These are phyloP conservation scores for Mirza zaza DNA, from an alignment of 2,113 vertebrate genomes.

Conservation along the genomic window DNA sequence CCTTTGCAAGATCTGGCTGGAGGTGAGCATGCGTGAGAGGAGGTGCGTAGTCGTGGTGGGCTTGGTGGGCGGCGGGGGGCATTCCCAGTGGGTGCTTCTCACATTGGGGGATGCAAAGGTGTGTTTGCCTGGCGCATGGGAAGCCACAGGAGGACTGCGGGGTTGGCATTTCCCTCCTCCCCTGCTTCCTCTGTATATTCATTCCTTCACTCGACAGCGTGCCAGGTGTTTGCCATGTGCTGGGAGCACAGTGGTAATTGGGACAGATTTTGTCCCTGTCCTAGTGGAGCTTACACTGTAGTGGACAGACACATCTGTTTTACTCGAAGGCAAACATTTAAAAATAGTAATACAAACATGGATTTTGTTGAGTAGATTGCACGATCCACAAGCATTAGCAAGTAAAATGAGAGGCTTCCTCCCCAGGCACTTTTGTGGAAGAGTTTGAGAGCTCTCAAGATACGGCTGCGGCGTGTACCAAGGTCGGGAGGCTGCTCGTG, in stretches of 20 bases:
- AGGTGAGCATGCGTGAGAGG: neutral
- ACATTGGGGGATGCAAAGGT: fast-evolving
- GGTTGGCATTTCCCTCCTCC: neutral
- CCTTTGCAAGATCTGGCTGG: neutral
- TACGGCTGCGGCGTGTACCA: fast-evolving
- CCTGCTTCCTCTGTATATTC: neutral
- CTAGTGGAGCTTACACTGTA: fast-evolving
- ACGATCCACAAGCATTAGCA: neutral
- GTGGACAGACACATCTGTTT: neutral
- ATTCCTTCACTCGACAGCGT: neutral
- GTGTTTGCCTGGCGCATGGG: neutral
- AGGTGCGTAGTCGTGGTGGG: neutral
- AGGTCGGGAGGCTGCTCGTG: neutral
- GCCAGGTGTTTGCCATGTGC: neutral
- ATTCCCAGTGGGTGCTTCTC: neutral
- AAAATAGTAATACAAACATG: neutral
- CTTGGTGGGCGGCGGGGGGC: neutral
- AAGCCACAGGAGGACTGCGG: too few species aligned
- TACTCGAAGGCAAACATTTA: neutral
- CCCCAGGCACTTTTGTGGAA: neutral
- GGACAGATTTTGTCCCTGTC: neutral
- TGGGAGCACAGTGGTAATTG: neutral
- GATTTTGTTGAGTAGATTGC: neutral
- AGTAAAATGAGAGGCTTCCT: neutral
- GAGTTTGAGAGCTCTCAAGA: neutral